Evolutionary conservation across 2,797 vertebrate species (phyloP).

Genomic region (Helicolenus hilgendorfi): DNA sequence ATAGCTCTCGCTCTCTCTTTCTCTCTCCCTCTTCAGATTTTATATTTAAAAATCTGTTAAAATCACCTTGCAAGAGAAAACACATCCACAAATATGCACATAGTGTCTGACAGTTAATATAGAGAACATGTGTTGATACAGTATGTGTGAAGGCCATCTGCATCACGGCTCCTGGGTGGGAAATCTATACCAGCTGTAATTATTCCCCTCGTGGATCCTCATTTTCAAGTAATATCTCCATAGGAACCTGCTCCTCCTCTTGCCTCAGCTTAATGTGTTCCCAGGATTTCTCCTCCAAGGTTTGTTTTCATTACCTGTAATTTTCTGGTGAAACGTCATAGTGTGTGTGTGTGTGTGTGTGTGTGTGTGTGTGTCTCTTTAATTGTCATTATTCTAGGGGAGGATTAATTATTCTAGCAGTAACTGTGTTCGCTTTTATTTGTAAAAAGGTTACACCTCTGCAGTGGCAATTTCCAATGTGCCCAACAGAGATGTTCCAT

Average conservation of each 20-base stretch:
- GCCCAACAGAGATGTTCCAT: slow-evolving; percentile 55
- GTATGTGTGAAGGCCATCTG: slow-evolving; percentile 82
- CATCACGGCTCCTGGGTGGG: slow-evolving; percentile 65
- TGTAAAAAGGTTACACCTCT: slow-evolving; percentile 57
- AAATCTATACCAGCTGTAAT: slow-evolving; percentile 74
- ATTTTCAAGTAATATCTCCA: slow-evolving; percentile 76
- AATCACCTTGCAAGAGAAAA: slow-evolving; percentile 54
- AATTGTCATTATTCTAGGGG: slow-evolving; percentile 44
- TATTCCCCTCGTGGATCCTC: slow-evolving; percentile 73
- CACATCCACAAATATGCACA: slow-evolving; percentile 52
- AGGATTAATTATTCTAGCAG: slow-evolving; percentile 57
- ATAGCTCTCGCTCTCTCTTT: slow-evolving; percentile 40
- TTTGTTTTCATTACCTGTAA: slow-evolving; percentile 71
- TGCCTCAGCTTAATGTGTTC: slow-evolving; percentile 51
- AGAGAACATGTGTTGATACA: slow-evolving; percentile 64
- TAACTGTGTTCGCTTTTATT: slow-evolving; percentile 25
- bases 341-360: not conserved
- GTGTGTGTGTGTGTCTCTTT: slow-evolving; percentile 15
- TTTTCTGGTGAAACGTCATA: slow-evolving; percentile 18
- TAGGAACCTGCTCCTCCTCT: slow-evolving; percentile 45
- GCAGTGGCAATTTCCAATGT: slow-evolving; percentile 58
- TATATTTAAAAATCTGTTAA: slow-evolving; percentile 45
- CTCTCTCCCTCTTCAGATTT: not conserved
- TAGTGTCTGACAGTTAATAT: slow-evolving; percentile 50
- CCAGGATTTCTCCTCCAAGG: slow-evolving; percentile 20